phyloP scores from a whole-genome alignment of 2,113 vertebrate genomes.

The Siniperca knerii region DNA sequence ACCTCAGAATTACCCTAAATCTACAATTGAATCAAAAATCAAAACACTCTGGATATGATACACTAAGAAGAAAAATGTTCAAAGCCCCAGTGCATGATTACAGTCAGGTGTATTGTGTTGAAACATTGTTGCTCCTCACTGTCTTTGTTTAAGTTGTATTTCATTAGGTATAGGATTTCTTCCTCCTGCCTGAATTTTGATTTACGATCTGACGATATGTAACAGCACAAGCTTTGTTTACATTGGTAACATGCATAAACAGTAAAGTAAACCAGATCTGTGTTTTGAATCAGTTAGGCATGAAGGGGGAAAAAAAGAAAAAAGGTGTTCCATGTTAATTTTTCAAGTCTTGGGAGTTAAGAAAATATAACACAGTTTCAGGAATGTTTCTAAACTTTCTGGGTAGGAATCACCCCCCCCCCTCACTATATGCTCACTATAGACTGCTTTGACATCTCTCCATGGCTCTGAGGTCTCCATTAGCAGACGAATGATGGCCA shows the following conservation, averaged over 20 bases:
- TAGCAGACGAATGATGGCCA: constrained; percentile 94
- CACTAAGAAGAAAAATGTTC: neutral
- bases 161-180: neutral
- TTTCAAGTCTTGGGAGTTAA: neutral
- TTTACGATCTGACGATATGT: neutral
- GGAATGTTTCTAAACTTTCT: neutral
- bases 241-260: neutral
- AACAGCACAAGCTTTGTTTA: constrained; percentile 11
- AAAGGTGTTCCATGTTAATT: neutral
- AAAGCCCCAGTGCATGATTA: constrained; percentile 12
- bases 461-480: constrained; percentile 93
- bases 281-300: neutral
- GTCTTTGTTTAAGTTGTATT: neutral
- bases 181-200: neutral
- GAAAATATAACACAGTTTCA: neutral
- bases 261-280: neutral
- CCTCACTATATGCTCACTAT: constrained; percentile 83
- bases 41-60: neutral
- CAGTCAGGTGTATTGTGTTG: constrained; percentile 11
- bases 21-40: constrained; percentile 15
- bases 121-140: neutral
- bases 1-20: neutral
- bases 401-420: neutral
- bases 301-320: neutral
- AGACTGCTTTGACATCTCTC: constrained; percentile 95